Percentiles rank a stretch among this genome's conserved stretches.
These are phyloP conservation scores for Tympanoctomys barrerae DNA, from an alignment of 2,797 vertebrate species.

Conservation along the genomic window DNA sequence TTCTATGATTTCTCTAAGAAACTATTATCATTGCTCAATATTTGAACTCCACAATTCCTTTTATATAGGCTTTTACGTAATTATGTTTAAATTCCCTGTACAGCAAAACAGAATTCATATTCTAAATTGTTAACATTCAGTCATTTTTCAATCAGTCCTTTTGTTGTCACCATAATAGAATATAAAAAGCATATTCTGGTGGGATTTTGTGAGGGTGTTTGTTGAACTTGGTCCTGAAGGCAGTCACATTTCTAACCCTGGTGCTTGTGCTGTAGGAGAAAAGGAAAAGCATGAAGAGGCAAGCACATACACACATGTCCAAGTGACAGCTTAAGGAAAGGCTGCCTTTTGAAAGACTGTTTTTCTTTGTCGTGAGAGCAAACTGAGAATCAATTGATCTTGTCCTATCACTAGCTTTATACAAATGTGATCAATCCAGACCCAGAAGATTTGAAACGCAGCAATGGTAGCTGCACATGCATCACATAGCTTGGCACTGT, in stretches of 20 bases:
- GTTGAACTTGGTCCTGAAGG: background rate
- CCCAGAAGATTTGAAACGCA: background rate
- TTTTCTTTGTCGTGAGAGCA: background rate
- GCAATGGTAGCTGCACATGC: too few relatives aligned
- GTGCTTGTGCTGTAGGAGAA: background rate
- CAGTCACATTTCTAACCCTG: too few relatives aligned
- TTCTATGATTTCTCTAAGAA: background rate
- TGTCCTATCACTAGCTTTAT: background rate
- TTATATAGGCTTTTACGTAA: background rate
- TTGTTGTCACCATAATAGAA: background rate
- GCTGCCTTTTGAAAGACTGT: background rate
- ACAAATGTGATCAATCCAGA: background rate
- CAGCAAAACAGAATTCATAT: background rate
- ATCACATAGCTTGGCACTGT: background rate
- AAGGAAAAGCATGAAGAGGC: rapidly evolving
- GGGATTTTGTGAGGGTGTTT: background rate
- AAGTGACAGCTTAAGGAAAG: background rate
- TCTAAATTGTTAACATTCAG: background rate
- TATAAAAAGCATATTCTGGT: background rate
- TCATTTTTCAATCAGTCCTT: background rate
- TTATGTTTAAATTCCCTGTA: background rate
- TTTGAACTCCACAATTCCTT: background rate
- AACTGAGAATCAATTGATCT: background rate
- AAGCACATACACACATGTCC: background rate
- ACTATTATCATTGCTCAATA: background rate